These are phyloP conservation scores for Oryzias melastigma DNA, from an alignment of 2,113 vertebrate species.

Conservation along the genomic window DNA sequence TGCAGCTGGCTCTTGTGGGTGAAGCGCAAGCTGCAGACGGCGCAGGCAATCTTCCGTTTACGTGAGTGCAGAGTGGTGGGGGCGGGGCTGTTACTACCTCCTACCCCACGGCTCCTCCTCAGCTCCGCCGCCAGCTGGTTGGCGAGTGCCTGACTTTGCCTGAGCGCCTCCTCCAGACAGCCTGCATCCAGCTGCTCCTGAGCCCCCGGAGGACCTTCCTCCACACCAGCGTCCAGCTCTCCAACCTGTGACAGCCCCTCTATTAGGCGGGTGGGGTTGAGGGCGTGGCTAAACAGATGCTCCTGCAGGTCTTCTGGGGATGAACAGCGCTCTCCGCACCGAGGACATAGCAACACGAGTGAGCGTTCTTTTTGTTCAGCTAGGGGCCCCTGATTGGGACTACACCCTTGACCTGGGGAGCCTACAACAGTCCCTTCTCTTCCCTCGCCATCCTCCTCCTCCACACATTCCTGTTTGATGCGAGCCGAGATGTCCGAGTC, in stretches of 20 bases:
- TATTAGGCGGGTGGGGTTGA: slow-evolving; percentile 80
- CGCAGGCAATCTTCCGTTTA: slow-evolving; percentile 90
- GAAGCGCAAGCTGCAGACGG: slow-evolving; percentile 87
- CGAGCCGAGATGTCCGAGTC: slow-evolving; percentile 76
- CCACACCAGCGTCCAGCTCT: slow-evolving; percentile 63
- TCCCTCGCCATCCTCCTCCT: slow-evolving; percentile 77
- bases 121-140: slow-evolving; percentile 83
- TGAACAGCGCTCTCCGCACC: slow-evolving; percentile 89
- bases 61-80: slow-evolving; percentile 76
- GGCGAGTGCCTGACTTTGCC: slow-evolving; percentile 83
- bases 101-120: slow-evolving; percentile 77
- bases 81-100: slow-evolving; percentile 44
- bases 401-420: slow-evolving; percentile 58
- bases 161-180: slow-evolving; percentile 80
- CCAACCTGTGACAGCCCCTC: slow-evolving; percentile 70
- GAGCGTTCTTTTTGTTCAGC: slow-evolving; percentile 69
- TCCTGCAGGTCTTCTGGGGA: slow-evolving; percentile 84
- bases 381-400: slow-evolving; percentile 58
- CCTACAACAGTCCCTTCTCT: slow-evolving; percentile 67
- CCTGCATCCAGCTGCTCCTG: slow-evolving; percentile 70
- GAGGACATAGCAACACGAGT: slow-evolving; percentile 84
- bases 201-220: slow-evolving; percentile 53
- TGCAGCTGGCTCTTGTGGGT: slow-evolving; percentile 89
- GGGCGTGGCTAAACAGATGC: slow-evolving; percentile 88
- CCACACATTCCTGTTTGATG: slow-evolving; percentile 88